Evolutionary conservation across 2,113 vertebrate genomes (phyloP).

Genomic region (Oceanodroma tethys): DNA sequence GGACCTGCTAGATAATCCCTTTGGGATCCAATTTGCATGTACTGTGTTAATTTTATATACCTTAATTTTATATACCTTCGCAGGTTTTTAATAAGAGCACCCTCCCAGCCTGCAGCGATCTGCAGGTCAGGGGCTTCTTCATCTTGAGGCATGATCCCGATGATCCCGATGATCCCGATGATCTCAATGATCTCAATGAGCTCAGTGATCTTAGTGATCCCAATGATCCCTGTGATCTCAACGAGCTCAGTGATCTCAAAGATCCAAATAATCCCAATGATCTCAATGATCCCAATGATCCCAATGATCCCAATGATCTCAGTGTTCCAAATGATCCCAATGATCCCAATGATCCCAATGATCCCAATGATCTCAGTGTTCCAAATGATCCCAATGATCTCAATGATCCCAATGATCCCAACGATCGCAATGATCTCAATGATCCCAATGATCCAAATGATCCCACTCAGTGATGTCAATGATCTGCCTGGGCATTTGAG

Average conservation of each 20-base stretch:
- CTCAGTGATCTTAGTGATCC: accelerated
- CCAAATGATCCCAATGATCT: too few relatives aligned
- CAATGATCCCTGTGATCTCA: accelerated
- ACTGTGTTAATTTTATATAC: background rate
- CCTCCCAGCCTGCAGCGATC: background rate
- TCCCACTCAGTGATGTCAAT: too few relatives aligned
- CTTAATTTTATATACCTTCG: background rate
- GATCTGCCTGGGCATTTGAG: background rate
- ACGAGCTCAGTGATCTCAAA: background rate
- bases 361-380: background rate
- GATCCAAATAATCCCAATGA: accelerated
- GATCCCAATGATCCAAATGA: background rate
- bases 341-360: background rate
- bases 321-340: background rate
- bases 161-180: background rate
- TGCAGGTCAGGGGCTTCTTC: background rate
- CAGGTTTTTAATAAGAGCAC: too few relatives aligned
- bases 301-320: accelerated
- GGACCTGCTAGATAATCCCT: background rate
- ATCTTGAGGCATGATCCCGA: background rate
- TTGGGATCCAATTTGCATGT: too few relatives aligned
- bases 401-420: background rate
- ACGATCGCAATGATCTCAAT: background rate
- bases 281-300: too few relatives aligned
- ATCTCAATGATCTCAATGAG: accelerated